Evolutionary conservation across 1,140 invertebrate genomes (phyloP), one percentile per base, ranked within the genome.

Genomic region (Aphis gossypii): DNA sequence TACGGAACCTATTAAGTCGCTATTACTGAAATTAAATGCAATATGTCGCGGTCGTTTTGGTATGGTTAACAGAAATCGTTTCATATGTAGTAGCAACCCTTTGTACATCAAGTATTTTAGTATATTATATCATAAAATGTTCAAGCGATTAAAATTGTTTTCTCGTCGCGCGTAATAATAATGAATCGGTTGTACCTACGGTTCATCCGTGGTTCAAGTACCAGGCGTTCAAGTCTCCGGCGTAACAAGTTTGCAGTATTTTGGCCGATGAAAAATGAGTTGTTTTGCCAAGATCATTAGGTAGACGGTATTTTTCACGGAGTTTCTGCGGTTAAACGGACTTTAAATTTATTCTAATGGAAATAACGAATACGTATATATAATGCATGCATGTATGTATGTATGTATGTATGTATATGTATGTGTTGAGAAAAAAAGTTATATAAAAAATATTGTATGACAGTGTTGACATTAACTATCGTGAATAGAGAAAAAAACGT

Each of bases 401-500:
- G 30, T 11, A 14, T n/a, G 11, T 68, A 11, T 68, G 60, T 21
- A 0, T 30, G 9, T 76, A n/a, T n/a, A 30, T 68, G 11, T 76
- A 30, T 76, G 30, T 68, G 30, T n/a, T 76, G 30, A n/a, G 60
- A n/a, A 76, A 76, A 76, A 76, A 76, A 76, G 60, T 76, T 76
- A 76, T 35, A 46, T 44, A 86, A 86, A 86, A 46, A 86, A 86
- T 86, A 86, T 86, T 86, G n/a, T 89, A 54, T 54, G 87, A 54
- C 48, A 38, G 87, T 54, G 87, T 89, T 89, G 87, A 89, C 87
- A 89, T 89, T 54, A 54, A 89, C 87, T 54, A 89, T 89, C 48
- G 35, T 46, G 87, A 89, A 54, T 38, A n/a, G 20, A 11, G 20
- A 89, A 44, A 89, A 48, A 54, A 35, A 20, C 44, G 30, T 54